Base-by-base conservation (phyloP, 2,797 vertebrate species). In the Fistularia commersonii region DNA sequence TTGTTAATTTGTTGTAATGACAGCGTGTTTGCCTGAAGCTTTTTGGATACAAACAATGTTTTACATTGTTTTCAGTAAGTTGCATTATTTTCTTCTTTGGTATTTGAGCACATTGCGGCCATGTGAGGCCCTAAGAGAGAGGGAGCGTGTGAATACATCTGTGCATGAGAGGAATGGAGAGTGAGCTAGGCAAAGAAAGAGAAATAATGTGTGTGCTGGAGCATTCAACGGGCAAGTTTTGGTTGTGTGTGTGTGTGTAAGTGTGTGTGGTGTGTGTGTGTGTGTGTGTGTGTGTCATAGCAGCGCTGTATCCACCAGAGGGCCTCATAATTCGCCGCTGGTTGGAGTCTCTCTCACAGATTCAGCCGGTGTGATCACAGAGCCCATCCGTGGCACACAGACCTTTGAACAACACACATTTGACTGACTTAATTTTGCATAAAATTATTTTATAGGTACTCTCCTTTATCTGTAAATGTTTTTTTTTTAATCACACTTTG, bases 231-330 rank as follows among this genome's bases (percentile, higher is more conserved):
- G 78, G 72, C 12, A 40, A 9, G 45, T 68, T 43, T 64, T 58
- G 47, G 15, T 7, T 10, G 51, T 33, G 53, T 43, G 59, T 67
- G 43, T 42, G 54, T 32, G 33, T 31, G 60, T 13, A n/a, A 44
- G 50, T 53, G 51, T 58, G 34, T 35, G 34, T 35, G 34, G 47
- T 49, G 41, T 15, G 52, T 7, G 42, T 37, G 51, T 53, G 45
- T 38, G 47, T 47, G 47, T 51, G 82, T 79, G 60, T 79, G 53
- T 80, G 57, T 88, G 90, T 88, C 72, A 68, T 87, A 85, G 82
- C 88, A 70, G 86, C 7, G 76, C 57, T 80, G 69, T 87, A 89
- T 92, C 95, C 96, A 96, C 93, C 91, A 98, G 96, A 98, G 96
- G 96, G 95, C 95, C 92, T 92, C 92, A 91, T 94, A 91, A 91